Conservation (phyloP, 2,797 vertebrate genomes). For the Chrosomus eos region DNA sequence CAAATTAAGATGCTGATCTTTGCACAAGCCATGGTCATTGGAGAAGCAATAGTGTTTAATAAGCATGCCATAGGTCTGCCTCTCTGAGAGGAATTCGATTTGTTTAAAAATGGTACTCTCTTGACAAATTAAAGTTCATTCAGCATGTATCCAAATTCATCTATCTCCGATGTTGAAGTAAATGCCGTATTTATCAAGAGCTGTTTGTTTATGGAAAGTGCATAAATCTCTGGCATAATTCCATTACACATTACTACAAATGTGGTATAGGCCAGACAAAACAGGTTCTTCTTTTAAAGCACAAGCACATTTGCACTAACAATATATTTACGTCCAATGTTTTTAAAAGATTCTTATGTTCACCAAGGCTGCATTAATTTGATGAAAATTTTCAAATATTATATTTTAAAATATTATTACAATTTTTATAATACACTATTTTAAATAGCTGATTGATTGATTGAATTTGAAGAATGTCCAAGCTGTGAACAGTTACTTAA, state of each 20-base stretch:
- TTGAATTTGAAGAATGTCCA: not conserved
- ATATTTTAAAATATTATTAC: not conserved
- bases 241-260: not conserved
- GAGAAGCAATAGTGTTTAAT: constrained; percentile 64
- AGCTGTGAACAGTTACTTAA: constrained; percentile 32
- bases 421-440: too few relatives aligned
- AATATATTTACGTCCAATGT: not conserved
- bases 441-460: not conserved
- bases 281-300: not conserved
- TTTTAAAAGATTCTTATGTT: not conserved
- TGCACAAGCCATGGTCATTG: constrained; percentile 56
- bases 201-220: not conserved
- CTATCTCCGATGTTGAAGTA: constrained; percentile 49
- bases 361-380: not conserved
- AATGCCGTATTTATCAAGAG: not conserved
- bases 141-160: constrained; percentile 61
- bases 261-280: not conserved
- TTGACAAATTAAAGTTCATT: constrained; percentile 36
- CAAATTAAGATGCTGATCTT: constrained; percentile 69
- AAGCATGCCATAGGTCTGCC: constrained; percentile 58
- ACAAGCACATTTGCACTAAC: not conserved
- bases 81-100: constrained; percentile 62
- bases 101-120: constrained; percentile 33
- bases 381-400: not conserved
- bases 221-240: not conserved